phyloP scores from a whole-genome alignment of 2,797 vertebrate species.

The Coilia nasus region DNA sequence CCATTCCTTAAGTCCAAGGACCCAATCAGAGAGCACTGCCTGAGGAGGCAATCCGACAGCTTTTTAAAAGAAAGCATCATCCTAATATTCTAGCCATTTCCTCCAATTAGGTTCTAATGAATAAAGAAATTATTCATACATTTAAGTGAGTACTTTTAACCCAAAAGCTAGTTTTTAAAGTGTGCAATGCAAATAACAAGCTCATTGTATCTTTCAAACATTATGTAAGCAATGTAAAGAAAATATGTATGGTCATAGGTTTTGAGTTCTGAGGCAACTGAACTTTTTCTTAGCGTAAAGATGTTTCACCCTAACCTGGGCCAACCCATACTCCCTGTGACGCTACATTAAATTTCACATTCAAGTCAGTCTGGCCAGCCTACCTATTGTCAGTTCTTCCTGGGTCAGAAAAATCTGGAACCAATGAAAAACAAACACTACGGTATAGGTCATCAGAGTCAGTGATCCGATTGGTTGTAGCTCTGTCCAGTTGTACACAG shows the following conservation, averaged over 20 bases:
- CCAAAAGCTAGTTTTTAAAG: not conserved
- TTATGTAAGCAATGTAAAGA: not conserved
- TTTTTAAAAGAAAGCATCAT: not conserved
- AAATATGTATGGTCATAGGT: not conserved
- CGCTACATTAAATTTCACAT: too few species aligned
- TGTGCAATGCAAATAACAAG: not conserved
- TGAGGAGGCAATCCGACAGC: constrained; percentile 55
- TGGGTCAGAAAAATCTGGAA: too few species aligned
- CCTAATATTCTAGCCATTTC: not conserved
- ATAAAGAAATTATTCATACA: not conserved
- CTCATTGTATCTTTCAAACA: not conserved
- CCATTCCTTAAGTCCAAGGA: constrained; percentile 59
- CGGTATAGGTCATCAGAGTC: too few species aligned
- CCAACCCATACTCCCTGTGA: too few species aligned
- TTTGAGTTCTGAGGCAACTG: too few species aligned
- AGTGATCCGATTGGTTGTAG: too few species aligned
- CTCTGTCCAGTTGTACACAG: too few species aligned
- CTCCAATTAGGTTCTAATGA: not conserved
- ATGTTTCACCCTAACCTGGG: too few species aligned
- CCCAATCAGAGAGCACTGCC: constrained; percentile 62
- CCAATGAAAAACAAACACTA: too few species aligned
- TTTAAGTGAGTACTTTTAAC: not conserved
- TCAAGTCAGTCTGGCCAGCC: too few species aligned
- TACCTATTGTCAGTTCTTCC: too few species aligned
- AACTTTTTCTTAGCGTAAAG: too few species aligned